Percentiles rank a stretch among this genome's conserved stretches.
Evolutionary conservation across 92 coral and sea anemone species (phyloP).

Genomic region (Virgularia gustaviana): DNA sequence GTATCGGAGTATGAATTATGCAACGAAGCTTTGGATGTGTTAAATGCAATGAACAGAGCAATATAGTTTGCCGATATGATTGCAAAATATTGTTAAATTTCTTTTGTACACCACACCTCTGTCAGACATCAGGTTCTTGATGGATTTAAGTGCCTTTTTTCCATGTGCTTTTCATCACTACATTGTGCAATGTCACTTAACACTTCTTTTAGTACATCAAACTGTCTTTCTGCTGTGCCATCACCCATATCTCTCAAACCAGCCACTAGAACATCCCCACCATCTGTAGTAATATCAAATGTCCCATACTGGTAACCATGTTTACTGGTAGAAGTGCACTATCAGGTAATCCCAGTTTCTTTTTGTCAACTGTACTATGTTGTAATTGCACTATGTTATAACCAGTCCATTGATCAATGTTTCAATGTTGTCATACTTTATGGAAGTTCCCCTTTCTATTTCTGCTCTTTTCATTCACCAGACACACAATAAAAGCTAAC

Average conservation of each 20-base stretch:
- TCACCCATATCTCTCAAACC: constrained; percentile 34
- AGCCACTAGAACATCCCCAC: constrained; percentile 25
- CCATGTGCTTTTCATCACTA: constrained; percentile 8
- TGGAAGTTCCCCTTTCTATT: too few relatives aligned
- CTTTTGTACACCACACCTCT: constrained; percentile 37
- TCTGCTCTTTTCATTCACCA: constrained; percentile 8
- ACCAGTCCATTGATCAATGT: too few relatives aligned
- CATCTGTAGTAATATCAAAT: constrained; percentile 17
- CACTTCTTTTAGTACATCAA: constrained; percentile 35
- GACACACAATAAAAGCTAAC: constrained; percentile 5
- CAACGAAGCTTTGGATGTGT: too few relatives aligned
- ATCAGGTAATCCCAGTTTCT: too few relatives aligned
- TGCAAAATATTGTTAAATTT: constrained; percentile 22
- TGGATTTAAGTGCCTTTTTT: constrained; percentile 19
- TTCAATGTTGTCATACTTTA: too few relatives aligned
- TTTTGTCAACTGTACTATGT: too few relatives aligned
- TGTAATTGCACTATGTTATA: too few relatives aligned
- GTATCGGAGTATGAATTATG: too few relatives aligned
- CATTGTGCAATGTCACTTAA: constrained; percentile 20
- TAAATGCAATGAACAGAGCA: too few relatives aligned
- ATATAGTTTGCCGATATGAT: constrained; percentile 6
- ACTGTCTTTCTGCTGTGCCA: constrained; percentile 29
- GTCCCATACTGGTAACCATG: constrained; percentile 34
- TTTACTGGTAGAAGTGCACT: constrained; percentile 35
- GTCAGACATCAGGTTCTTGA: constrained; percentile 46